phyloP scores from a whole-genome alignment of 2,888 invertebrate species.

The Cryptosula pallasiana region DNA sequence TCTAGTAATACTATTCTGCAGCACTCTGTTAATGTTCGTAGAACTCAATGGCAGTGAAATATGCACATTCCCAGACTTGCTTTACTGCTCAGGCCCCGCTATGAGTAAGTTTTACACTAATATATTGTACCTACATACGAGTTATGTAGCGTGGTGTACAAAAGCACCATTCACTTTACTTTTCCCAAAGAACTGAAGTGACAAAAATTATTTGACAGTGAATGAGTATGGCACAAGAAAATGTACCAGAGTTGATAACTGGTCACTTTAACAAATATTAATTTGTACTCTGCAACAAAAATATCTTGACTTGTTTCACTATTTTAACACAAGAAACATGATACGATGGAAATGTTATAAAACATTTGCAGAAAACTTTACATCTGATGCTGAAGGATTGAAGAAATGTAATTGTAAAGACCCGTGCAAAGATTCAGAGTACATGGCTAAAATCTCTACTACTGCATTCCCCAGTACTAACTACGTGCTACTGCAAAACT shows the following conservation, averaged over 20 bases:
- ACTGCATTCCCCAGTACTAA: conserved; percentile 12
- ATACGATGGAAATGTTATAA: no score
- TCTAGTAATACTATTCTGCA: no score
- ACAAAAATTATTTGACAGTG: no score
- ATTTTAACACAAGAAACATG: no score
- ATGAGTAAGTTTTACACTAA: conserved; percentile 5
- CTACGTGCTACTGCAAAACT: background rate
- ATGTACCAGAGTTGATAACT: no score
- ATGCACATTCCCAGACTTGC: background rate
- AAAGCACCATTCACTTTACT: background rate
- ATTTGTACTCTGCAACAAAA: no score
- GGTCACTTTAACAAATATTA: no score
- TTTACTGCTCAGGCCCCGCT: conserved; percentile 8
- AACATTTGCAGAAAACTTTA: background rate
- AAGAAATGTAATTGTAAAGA: conserved; percentile 7
- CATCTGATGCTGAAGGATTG: background rate
- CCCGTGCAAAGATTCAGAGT: background rate
- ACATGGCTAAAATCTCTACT: background rate
- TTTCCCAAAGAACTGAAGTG: background rate
- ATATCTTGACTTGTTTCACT: no score
- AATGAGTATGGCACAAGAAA: no score
- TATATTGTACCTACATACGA: no score
- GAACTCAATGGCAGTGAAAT: background rate
- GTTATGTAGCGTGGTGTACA: no score
- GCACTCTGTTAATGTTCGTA: no score